Evolutionary conservation across 2,797 vertebrate species (phyloP).

Genomic region (Vespertilio murinus): DNA sequence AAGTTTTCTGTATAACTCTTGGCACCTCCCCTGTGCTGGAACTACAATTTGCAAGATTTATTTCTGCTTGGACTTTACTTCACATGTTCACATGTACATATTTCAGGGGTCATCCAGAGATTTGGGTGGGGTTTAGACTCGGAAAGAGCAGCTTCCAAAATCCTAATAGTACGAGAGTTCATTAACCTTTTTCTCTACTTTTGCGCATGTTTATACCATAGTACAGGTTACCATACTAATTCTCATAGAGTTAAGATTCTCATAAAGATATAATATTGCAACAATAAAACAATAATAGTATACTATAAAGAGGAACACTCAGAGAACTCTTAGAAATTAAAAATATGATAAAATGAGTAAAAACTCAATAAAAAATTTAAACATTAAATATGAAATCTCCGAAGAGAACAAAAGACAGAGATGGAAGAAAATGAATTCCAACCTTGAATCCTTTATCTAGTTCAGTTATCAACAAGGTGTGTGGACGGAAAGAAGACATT

Average conservation of each 20-base stretch:
- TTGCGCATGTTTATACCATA: not conserved
- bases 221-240: not conserved
- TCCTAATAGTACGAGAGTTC: not conserved
- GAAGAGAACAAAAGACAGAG: not conserved
- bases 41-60: not conserved
- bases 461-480: not conserved
- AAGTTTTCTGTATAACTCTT: not conserved
- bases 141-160: not conserved
- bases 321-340: not conserved
- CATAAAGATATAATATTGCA: not conserved
- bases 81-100: accelerated
- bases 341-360: not conserved
- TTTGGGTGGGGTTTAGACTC: no score
- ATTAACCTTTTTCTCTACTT: not conserved
- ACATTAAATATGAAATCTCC: slow-evolving; percentile 31
- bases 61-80: not conserved
- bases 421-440: slow-evolving; percentile 24
- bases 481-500: not conserved
- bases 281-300: not conserved
- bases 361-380: slow-evolving; percentile 20
- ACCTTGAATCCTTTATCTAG: not conserved
- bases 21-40: not conserved
- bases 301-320: not conserved
- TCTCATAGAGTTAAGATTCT: not conserved
- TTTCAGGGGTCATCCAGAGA: no score